Percentiles rank a stretch among this genome's conserved stretches.
These are phyloP conservation scores for Halyomorpha halys DNA, from an alignment of 1,140 invertebrate genomes.

Conservation along the genomic window DNA sequence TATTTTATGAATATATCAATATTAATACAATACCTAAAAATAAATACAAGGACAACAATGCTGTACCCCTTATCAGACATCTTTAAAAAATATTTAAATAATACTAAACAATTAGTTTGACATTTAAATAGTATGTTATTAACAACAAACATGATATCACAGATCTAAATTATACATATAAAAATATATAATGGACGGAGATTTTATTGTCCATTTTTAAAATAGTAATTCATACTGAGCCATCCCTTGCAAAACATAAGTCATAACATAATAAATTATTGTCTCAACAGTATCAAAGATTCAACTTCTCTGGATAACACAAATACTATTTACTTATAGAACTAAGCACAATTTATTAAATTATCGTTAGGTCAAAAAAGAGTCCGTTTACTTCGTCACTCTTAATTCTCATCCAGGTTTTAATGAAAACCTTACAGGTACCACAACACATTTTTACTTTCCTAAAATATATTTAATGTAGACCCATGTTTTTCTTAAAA, in stretches of 20 bases:
- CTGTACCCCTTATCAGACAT: background rate
- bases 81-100: background rate
- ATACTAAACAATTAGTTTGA: background rate
- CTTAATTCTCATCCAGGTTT: too few relatives aligned
- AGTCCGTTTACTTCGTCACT: too few relatives aligned
- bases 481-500: constrained; percentile 6
- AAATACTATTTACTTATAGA: too few relatives aligned
- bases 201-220: constrained; percentile 6
- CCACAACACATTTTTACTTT: too few relatives aligned
- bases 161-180: constrained; percentile 19
- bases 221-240: background rate
- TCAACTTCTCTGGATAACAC: too few relatives aligned
- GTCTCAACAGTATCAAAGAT: background rate
- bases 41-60: background rate
- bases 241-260: background rate
- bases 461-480: background rate
- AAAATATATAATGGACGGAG: constrained; percentile 17
- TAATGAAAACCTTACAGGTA: too few relatives aligned
- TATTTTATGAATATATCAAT: constrained; percentile 11
- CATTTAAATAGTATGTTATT: constrained; percentile 1
- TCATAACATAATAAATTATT: constrained; percentile 13
- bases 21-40: background rate
- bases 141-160: constrained; percentile 19
- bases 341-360: too few relatives aligned
- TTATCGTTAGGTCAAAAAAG: too few relatives aligned